Conservation (phyloP, 1,140 invertebrate genomes). For the Anthonomus grandis region DNA sequence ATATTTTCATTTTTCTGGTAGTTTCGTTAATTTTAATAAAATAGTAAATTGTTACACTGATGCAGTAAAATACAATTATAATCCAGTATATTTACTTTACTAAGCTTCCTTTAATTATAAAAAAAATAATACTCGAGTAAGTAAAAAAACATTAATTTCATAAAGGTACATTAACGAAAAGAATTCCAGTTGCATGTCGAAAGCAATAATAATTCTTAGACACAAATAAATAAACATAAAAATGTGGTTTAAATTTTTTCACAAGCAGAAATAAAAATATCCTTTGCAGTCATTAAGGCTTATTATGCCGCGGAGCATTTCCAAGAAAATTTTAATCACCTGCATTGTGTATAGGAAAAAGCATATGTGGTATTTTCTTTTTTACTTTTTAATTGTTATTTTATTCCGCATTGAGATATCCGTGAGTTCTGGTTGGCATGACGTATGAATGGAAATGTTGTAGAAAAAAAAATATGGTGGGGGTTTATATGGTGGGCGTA, state of each 20-base stretch:
- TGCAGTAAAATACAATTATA: too few species aligned
- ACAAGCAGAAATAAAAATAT: constrained; percentile 21
- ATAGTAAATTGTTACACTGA: too few species aligned
- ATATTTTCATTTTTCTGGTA: constrained; percentile 17
- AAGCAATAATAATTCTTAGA: constrained; percentile 18
- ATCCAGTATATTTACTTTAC: too few species aligned
- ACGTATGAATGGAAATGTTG: too few species aligned
- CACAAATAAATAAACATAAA: constrained; percentile 16
- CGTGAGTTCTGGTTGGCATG: too few species aligned
- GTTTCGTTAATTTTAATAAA: too few species aligned
- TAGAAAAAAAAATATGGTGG: too few species aligned
- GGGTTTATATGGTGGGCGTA: too few species aligned
- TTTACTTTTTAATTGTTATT: constrained; percentile 13
- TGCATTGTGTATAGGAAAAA: constrained; percentile 19
- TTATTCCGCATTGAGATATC: too few species aligned
- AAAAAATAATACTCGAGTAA: too few species aligned
- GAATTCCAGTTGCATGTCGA: constrained; percentile 19
- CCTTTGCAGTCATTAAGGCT: constrained; percentile 19
- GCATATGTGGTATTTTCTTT: constrained; percentile 13
- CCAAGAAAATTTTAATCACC: constrained; percentile 23
- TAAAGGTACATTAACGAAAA: constrained; percentile 13
- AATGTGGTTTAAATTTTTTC: constrained; percentile 19
- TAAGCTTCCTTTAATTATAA: too few species aligned
- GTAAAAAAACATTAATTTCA: constrained; percentile 4
- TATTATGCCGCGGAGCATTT: constrained; percentile 16